Evolutionary conservation across 2,113 vertebrate species (phyloP).

Genomic region (Labeo catla): DNA sequence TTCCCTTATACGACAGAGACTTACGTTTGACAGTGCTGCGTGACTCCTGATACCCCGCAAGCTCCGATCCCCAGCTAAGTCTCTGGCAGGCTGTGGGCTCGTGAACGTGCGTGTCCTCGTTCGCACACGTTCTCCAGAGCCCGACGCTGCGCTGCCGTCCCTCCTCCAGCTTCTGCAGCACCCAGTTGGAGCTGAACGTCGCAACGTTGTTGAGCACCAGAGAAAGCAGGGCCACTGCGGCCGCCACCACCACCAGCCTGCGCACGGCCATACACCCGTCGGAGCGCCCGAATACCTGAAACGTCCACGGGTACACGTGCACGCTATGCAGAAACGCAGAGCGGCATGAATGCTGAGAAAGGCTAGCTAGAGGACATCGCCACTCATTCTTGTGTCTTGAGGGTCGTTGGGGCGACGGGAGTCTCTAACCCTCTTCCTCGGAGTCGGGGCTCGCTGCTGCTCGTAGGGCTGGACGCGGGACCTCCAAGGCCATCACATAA

Average conservation of each 20-base stretch:
- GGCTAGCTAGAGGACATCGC: conserved; percentile 93
- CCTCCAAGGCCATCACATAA: conserved; percentile 82
- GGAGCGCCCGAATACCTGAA: not conserved
- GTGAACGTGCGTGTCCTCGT: conserved; percentile 67
- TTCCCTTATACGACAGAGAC: conserved; percentile 63
- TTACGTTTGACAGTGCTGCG: conserved; percentile 96
- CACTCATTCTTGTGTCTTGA: conserved; percentile 85
- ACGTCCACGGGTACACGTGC: conserved; percentile 21
- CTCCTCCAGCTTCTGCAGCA: conserved; percentile 89
- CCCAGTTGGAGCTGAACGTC: conserved; percentile 94
- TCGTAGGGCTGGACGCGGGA: conserved; percentile 70
- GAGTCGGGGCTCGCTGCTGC: conserved; percentile 80
- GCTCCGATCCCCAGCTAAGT: conserved; percentile 91
- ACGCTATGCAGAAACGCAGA: conserved; percentile 32
- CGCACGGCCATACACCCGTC: conserved; percentile 85
- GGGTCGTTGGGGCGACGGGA: conserved; percentile 49
- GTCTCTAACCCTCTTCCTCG: conserved; percentile 90
- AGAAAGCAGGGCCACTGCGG: conserved; percentile 91
- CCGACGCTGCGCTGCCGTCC: conserved; percentile 93
- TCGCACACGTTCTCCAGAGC: conserved; percentile 91
- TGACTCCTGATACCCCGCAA: conserved; percentile 91
- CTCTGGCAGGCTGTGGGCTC: conserved; percentile 80
- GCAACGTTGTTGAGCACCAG: conserved; percentile 93
- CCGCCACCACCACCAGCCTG: conserved; percentile 92
- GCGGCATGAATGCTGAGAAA: conserved; percentile 58